Evolutionary conservation across 1,140 invertebrate genomes (phyloP).

Genomic region (Neuroterus valhalla): DNA sequence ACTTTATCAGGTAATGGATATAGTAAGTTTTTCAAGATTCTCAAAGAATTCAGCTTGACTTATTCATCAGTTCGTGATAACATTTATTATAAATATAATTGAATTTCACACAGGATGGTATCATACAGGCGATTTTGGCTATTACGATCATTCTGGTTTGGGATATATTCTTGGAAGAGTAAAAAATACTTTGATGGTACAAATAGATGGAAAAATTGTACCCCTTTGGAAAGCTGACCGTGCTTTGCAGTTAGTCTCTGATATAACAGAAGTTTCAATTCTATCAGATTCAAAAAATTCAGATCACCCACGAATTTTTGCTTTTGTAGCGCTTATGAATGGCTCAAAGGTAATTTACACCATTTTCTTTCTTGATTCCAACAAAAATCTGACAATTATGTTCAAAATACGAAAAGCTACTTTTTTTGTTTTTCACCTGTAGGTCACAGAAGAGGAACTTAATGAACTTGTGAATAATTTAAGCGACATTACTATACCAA

Average conservation of each 20-base stretch:
- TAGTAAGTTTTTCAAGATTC: too few relatives aligned
- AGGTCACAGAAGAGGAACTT: constrained; percentile 2
- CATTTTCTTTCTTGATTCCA: neutral
- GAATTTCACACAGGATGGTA: neutral
- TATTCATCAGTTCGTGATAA: too few relatives aligned
- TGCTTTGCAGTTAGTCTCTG: constrained; percentile 75
- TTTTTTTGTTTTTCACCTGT: neutral
- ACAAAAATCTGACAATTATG: neutral
- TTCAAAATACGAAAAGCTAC: too few relatives aligned
- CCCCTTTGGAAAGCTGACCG: constrained; percentile 79
- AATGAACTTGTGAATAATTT: neutral
- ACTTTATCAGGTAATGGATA: too few relatives aligned
- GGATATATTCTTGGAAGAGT: constrained; percentile 77
- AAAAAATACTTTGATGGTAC: constrained; percentile 77
- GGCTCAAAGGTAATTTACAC: neutral
- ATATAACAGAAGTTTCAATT: constrained; percentile 78
- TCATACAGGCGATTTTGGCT: constrained; percentile 76
- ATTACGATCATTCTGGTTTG: constrained; percentile 72
- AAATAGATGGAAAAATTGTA: constrained; percentile 76
- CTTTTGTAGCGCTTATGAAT: neutral
- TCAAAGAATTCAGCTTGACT: too few relatives aligned
- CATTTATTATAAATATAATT: neutral
- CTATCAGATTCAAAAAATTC: neutral
- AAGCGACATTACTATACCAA: neutral
- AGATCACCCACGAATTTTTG: neutral